Base-by-base conservation (phyloP, 2,113 vertebrate species). In the Neodon shergylaensis region DNA sequence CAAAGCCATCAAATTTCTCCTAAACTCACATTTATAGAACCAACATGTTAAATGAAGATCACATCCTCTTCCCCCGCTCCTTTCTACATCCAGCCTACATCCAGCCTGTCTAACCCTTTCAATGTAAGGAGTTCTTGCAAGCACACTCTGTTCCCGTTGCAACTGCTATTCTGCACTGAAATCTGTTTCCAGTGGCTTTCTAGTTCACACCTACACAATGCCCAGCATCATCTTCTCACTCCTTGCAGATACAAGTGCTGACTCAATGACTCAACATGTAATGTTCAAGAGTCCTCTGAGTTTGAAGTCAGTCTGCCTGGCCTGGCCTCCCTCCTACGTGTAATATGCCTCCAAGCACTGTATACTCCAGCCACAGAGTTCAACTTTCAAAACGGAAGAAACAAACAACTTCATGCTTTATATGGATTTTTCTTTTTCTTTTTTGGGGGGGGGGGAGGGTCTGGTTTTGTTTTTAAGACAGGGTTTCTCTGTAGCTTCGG, bases 1-100 rank as follows among this genome's bases (percentile, higher is more conserved):
- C n/a, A 72, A 78, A 93, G 90, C 52, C 65, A 70, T 28, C 82
- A 92, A 47, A 47, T 85, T 90, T 72, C 63, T 93, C 73, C 47
- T 66, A 70, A 74, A 95, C 21, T 91, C 39, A 54, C 28, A 49
- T 68, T 68, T 83, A 92, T 16, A 70, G 68, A 87, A 61, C 6
- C 0, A 21, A 7, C 33, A 47, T n/a, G 49, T 17, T 4, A 82
- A 47, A 31, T 42, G 33, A 95, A 73, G 93, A 90, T 78, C 39
- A n/a, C 49, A 63, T 65, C 77, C 83, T 86, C 63, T 72, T 72
- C 9, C 39, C 2, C 36, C 54, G 33, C 31, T 85, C 7, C 61
- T 73, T 52, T 73, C 68, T 42, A 36, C 24, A 92, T 31, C 39
- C n/a, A 66, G 11, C 61, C 68, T 42, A 36, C 24, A 92, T 31